Conservation (phyloP, 2,888 invertebrate genomes). For the Drosophila testacea region DNA sequence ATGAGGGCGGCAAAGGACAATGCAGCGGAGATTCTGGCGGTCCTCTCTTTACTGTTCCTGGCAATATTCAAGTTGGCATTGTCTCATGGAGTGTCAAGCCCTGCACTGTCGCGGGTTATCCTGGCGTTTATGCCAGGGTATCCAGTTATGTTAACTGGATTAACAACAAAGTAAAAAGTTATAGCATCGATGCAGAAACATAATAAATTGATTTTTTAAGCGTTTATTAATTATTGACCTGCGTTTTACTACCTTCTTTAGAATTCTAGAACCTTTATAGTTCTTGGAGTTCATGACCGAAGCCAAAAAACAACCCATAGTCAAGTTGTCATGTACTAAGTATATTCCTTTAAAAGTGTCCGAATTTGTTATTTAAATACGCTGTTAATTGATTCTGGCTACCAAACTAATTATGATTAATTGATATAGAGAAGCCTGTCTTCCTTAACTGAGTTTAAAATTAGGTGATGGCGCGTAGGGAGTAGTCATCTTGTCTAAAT, state of each 20-base stretch:
- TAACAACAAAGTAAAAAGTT: constrained; percentile 35
- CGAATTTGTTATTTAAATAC: no score
- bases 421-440: background rate
- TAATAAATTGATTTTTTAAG: background rate
- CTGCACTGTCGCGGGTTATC: constrained; percentile 83
- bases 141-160: constrained; percentile 83
- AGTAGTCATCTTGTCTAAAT: background rate
- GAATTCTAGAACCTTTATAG: no score
- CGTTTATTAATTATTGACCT: background rate
- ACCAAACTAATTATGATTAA: background rate
- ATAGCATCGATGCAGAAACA: background rate
- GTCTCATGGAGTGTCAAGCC: constrained; percentile 86
- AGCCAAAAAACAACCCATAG: no score
- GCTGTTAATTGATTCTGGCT: no score
- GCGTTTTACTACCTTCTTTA: background rate
- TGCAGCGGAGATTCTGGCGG: constrained; percentile 84
- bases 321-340: no score
- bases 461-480: background rate
- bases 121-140: constrained; percentile 85
- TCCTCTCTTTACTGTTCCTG: constrained; percentile 44
- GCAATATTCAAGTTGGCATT: constrained; percentile 71
- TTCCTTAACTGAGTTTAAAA: background rate
- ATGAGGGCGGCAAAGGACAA: constrained; percentile 80
- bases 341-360: no score
- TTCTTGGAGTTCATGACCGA: no score